Base-by-base conservation (phyloP, 2,888 invertebrate genomes). In the Melanophora roralis region DNA sequence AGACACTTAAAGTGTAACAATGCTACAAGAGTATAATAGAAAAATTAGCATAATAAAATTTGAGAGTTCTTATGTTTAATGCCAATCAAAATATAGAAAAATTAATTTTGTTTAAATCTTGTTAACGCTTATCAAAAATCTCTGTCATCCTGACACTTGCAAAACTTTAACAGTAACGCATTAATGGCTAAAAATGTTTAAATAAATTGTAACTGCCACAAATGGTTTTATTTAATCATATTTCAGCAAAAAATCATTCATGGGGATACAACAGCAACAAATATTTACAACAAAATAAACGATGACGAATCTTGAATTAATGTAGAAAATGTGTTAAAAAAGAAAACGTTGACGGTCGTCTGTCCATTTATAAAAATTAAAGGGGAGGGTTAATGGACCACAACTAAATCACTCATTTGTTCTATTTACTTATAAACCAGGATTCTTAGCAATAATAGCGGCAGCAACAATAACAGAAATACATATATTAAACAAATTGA, bases 51-150 rank as follows among this genome's bases (percentile, higher is more conserved):
- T 86, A 86, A 86, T 85, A 86, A 81, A 83, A 86, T 86, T 87
- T 86, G 85, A 85, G 85, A 84, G 59, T 47, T 82, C 81, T 84
- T 86, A 84, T 88, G 88, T 88, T 86, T 82, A 81, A 73, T 84
- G 87, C 85, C 87, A 88, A 87, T 88, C 87, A 88, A 86, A 83
- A 45, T 51, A 76, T 78, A 64, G 82, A 45, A 8, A 36, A 36
- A 36, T 11, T 34, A 34, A 82, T 68, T 79, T 82, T 6, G 27
- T 27, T 74, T 59, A 77, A 78, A 47, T 76, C 62, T 57, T 65
- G 43, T 60, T 64, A 80, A 80, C 43, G 81, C 83, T 76, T 79
- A 74, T 82, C 81, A 82, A 68, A 81, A 43, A 34, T 60, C 73
- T 75, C 82, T 84, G 84, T 83, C 83, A 81, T 68, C 21, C 76